phyloP scores from a whole-genome alignment of 2,113 vertebrate genomes.

The Herpetotheres cachinnans region DNA sequence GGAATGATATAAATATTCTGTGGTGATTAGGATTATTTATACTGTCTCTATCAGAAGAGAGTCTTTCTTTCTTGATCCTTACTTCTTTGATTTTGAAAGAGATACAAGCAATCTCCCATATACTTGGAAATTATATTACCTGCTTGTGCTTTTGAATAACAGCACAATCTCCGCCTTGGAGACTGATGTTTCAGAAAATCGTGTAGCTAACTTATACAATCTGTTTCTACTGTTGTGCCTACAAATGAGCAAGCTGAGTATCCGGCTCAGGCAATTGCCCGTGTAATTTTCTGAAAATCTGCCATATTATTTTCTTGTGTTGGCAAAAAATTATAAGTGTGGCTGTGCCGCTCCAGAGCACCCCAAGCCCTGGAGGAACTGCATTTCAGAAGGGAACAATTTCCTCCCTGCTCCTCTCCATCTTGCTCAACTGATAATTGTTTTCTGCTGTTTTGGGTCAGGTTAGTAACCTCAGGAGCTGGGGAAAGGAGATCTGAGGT shows the following conservation, averaged over 20 bases:
- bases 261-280: constrained; percentile 41
- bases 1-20: neutral
- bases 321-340: neutral
- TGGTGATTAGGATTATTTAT: constrained; percentile 7
- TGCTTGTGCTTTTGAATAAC: constrained; percentile 21
- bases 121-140: constrained; percentile 17
- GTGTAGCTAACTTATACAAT: neutral
- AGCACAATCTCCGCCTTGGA: neutral
- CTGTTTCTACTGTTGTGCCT: constrained; percentile 50
- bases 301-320: constrained; percentile 15
- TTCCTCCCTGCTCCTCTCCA: constrained; percentile 19
- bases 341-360: neutral
- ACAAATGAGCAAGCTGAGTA: constrained; percentile 48
- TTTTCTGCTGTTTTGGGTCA: constrained; percentile 54
- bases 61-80: neutral
- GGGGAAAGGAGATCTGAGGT: neutral
- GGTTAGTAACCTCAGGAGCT: constrained; percentile 19
- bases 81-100: constrained; percentile 13
- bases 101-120: neutral
- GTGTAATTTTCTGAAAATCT: constrained; percentile 59
- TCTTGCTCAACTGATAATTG: constrained; percentile 32
- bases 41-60: neutral
- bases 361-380: neutral
- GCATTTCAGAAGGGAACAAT: constrained; percentile 28
- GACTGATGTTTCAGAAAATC: neutral